Base-by-base conservation (phyloP, 2,113 vertebrate species). In the Erinaceus europaeus region DNA sequence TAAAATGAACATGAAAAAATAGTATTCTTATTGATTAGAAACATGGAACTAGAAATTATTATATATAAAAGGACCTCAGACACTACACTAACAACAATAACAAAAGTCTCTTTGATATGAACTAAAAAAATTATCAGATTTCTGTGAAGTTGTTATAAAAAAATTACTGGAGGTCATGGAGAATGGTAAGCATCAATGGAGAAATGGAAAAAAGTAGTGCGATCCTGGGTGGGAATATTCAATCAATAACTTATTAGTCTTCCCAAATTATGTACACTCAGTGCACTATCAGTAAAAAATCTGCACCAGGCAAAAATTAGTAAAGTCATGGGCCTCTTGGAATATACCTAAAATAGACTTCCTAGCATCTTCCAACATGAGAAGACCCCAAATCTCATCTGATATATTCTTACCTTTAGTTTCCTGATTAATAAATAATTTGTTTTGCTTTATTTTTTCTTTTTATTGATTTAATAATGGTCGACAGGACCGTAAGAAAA, bases 21-120 rank as follows among this genome's bases (percentile, higher is more conserved):
- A 55, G 29, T 40, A 50, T 82, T 90, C 53, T 29, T 89, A 32
- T 90, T 1, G 62, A 89, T 84, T 40, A 75, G 85, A 89, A 94
- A 32, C 29, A 79, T n/a, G 36, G 81, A 82, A 92, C 89, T 84
- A 87, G 78, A 90, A 92, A 92, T 75, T 53, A 29, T 29, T 77
- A 88, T 38, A 36, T 74, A 88, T 76, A 48, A 79, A 93, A 83
- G 36, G 34, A 76, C 2, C 11, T 44, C 61, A 76, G 69, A 91
- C 50, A 27, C 76, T 59, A 53, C 10, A 93, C 50, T 48, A 74
- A 9, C 64, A 59, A 40, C 55, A 46, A 50, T 9, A 67, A 29
- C 53, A 91, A 50, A 84, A 89, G 82, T 72, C 59, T 68, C 46
- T 72, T 59, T 73, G 32, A 32, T 38, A 82, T 87, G 77, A 88